A percentile compares a stretch with the other conserved stretches of the same genome.
Evolutionary conservation across 2,113 vertebrate species (phyloP).

Genomic region (Spheniscus mendiculus): DNA sequence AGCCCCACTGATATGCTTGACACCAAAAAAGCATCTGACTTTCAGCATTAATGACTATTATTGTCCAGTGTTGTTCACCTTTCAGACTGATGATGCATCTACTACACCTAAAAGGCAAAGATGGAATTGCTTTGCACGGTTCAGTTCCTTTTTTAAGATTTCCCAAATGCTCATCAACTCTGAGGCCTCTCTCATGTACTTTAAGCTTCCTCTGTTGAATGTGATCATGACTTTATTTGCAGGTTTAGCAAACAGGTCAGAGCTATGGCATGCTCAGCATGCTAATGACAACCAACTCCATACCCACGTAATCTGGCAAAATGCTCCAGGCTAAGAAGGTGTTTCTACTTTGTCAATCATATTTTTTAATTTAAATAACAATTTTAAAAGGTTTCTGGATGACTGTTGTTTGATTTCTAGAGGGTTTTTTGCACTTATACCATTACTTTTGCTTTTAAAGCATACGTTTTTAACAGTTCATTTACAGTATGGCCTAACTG

Average conservation of each 20-base stretch:
- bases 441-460: background rate
- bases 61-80: background rate
- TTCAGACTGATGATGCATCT: background rate
- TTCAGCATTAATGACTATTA: background rate
- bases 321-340: background rate
- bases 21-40: background rate
- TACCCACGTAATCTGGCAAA: background rate
- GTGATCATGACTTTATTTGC: conserved; percentile 14
- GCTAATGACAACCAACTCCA: background rate
- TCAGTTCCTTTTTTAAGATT: background rate
- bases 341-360: background rate
- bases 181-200: background rate
- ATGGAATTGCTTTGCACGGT: background rate
- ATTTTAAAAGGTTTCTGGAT: background rate
- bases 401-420: background rate
- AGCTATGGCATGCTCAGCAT: background rate
- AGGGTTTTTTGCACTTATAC: background rate
- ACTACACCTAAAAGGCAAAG: background rate
- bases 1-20: background rate
- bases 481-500: background rate
- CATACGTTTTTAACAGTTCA: background rate
- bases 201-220: background rate
- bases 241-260: background rate
- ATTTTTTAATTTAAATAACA: background rate
- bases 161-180: background rate